Percentiles rank a stretch among this genome's conserved stretches.
Evolutionary conservation across 2,113 vertebrate genomes (phyloP).

Genomic region (Clarias gariepinus): DNA sequence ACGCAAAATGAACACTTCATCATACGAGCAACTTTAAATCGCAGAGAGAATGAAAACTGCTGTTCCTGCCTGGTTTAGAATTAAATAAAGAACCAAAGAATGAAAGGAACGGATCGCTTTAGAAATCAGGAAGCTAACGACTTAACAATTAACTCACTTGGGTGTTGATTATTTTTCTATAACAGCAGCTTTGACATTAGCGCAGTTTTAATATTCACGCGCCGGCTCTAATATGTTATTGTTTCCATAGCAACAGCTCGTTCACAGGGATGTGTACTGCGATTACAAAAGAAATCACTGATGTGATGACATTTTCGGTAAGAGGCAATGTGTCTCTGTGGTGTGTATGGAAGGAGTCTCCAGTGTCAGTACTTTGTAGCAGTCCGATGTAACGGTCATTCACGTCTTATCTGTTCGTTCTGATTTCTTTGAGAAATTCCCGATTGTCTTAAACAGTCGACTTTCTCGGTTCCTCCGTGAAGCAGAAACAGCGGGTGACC

Average conservation of each 20-base stretch:
- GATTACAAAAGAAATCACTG: not conserved
- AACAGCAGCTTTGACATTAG: not conserved
- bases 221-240: not conserved
- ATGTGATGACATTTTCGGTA: not conserved
- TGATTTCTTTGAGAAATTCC: not conserved
- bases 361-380: not conserved
- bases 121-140: not conserved
- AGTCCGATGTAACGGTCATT: not conserved
- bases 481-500: not conserved
- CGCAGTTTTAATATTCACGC: not conserved
- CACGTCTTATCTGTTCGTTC: no score
- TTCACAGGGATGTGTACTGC: not conserved
- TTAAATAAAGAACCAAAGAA: not conserved
- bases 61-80: not conserved
- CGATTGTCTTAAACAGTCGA: not conserved
- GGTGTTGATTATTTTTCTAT: not conserved
- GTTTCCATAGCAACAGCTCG: not conserved
- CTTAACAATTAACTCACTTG: no score
- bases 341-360: not conserved
- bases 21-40: not conserved
- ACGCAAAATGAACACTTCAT: slow-evolving; percentile 24
- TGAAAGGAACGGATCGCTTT: not conserved
- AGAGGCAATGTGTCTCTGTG: not conserved
- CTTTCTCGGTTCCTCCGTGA: not conserved
- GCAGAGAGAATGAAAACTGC: not conserved